phyloP scores from a whole-genome alignment of 37 sponge, comb jelly and placozoan genomes.

The Ephydatia muelleri region DNA sequence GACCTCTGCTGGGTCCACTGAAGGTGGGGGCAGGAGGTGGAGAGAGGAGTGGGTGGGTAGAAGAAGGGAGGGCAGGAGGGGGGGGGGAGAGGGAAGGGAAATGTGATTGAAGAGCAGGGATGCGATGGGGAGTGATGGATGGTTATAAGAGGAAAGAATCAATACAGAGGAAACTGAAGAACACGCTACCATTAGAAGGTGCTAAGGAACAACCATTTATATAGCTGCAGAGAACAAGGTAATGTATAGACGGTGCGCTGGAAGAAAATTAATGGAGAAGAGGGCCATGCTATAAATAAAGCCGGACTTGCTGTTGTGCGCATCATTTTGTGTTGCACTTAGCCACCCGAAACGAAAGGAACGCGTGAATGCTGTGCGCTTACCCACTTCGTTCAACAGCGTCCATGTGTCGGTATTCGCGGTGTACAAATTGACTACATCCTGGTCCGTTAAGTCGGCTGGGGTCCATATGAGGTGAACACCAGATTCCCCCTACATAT shows the following conservation, averaged over 20 bases:
- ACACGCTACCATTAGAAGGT: not conserved
- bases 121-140: not conserved
- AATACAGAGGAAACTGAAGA: not conserved
- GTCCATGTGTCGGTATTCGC: slow-evolving; percentile 66
- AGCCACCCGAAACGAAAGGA: too few relatives aligned
- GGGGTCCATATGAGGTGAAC: slow-evolving; percentile 59
- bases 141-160: not conserved
- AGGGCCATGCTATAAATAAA: too few relatives aligned
- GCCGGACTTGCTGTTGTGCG: too few relatives aligned
- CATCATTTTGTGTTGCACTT: too few relatives aligned
- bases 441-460: slow-evolving; percentile 54
- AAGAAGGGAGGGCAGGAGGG: not conserved
- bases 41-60: not conserved
- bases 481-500: not conserved
- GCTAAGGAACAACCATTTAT: not conserved
- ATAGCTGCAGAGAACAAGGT: not conserved
- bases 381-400: slow-evolving; percentile 53
- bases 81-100: not conserved
- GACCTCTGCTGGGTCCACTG: slow-evolving; percentile 58
- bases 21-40: not conserved
- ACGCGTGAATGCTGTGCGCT: not conserved
- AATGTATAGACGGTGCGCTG: too few relatives aligned
- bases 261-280: too few relatives aligned
- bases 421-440: slow-evolving; percentile 66
- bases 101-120: not conserved